Percentiles rank a stretch among this genome's conserved stretches.
Evolutionary conservation across 2,113 vertebrate genomes (phyloP).

Genomic region (Galemys pyrenaicus): DNA sequence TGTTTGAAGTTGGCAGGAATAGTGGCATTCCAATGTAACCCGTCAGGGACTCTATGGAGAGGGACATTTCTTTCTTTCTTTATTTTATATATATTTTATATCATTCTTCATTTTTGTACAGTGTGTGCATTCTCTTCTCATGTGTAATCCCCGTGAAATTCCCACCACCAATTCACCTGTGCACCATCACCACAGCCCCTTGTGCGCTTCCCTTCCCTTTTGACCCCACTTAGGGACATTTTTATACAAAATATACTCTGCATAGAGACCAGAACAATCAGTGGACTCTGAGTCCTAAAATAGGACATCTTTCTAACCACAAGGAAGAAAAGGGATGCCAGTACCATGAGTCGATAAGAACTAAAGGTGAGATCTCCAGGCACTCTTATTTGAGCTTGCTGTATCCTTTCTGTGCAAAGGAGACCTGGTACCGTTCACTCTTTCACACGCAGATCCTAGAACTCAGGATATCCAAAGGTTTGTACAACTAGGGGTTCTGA

Average conservation of each 20-base stretch:
- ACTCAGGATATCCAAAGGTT: background rate
- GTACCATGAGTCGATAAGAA: background rate
- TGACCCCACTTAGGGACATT: no score
- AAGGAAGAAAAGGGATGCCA: background rate
- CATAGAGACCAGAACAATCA: slow-evolving; percentile 29
- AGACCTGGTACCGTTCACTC: background rate
- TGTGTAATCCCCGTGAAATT: no score
- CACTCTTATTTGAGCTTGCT: background rate
- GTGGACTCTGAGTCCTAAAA: background rate
- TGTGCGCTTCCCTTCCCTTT: no score
- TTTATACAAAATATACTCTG: slow-evolving; percentile 63
- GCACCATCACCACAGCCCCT: no score
- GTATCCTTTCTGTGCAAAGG: background rate
- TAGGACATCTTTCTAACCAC: background rate
- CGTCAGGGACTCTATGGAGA: slow-evolving; percentile 3
- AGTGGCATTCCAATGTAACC: slow-evolving; percentile 45
- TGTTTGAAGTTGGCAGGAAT: slow-evolving; percentile 73
- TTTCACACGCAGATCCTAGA: background rate
- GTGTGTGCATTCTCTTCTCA: no score
- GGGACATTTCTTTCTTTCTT: slow-evolving; percentile 55
- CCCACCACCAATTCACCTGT: no score
- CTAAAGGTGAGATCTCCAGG: accelerated
- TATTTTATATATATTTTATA: no score
- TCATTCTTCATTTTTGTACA: no score
- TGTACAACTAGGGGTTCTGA: background rate